Base-by-base conservation (phyloP, 2,113 vertebrate genomes). In the Hippocampus barbouri region DNA sequence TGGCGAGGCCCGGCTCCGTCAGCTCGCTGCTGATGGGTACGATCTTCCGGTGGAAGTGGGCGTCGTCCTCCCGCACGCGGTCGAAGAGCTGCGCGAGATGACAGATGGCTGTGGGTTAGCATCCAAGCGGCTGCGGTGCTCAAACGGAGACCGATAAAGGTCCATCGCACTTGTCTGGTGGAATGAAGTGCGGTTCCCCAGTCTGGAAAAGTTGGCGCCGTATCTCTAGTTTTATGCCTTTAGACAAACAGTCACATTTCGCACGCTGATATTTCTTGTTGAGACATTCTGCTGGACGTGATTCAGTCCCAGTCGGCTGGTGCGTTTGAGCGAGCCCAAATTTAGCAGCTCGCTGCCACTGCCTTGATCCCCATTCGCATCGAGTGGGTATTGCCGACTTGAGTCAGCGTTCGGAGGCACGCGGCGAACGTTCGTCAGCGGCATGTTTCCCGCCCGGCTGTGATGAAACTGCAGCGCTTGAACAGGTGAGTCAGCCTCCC, bases 41-140 rank as follows among this genome's bases (percentile, higher is more conserved):
- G 89, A 98, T 94, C 92, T 98, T 98, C 92, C 94, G 87, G 1
- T 94, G 92, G 86, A 97, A 95, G 57, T 95, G 87, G 9, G 96
- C 95, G 82, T 94, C 90, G 69, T 94, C 92, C 87, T 97, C 95
- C 71, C 94, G 93, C 66, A 97, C 94, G 15, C 94, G 93, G 83
- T 98, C 95, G 83, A 98, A 98, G 54, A 98, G 91, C 97, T 98
- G 87, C 16, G 63, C 1, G n/a, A 38, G 53, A 67, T 59, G 25
- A 66, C 0, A 72, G 14, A 65, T 7, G 15, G 34, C 3, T 0
- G 25, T 2, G 3, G 3, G 59, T 47, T 15, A 16, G 47, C 47
- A 18, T 49, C 16, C 30, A 30, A 30, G 2, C 30, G 30, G 30
- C 30, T 30, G 3, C 14, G 45, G 2, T 0, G 4, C 45, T 16